phyloP scores from a whole-genome alignment of 2,888 invertebrate genomes.

The Pandemis cinnamomeana region DNA sequence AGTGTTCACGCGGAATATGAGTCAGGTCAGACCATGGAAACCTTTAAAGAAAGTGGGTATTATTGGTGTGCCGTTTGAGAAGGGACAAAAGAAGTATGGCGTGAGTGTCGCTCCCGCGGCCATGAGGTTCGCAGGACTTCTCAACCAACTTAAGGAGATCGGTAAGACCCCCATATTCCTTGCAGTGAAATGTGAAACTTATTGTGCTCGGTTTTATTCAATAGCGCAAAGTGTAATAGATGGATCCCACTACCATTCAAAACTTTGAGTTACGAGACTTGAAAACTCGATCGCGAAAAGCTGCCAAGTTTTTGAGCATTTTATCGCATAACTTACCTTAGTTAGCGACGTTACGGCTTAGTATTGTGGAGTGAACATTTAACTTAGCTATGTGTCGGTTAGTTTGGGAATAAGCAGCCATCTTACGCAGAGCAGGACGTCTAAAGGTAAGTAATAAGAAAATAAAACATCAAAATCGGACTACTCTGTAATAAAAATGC shows the following conservation, averaged over 20 bases:
- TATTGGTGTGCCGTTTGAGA: constrained; percentile 92
- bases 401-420: background rate
- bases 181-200: constrained; percentile 7
- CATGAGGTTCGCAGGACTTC: constrained; percentile 86
- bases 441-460: background rate
- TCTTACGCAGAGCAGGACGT: background rate
- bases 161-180: constrained; percentile 71
- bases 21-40: constrained; percentile 61
- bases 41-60: constrained; percentile 86
- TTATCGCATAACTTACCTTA: constrained; percentile 30
- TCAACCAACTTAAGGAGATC: constrained; percentile 85
- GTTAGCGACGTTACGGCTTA: constrained; percentile 26
- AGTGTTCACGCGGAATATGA: constrained; percentile 69
- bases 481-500: no score
- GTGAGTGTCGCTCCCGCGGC: constrained; percentile 88
- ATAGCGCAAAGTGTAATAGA: constrained; percentile 20
- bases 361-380: constrained; percentile 17
- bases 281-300: constrained; percentile 31
- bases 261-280: constrained; percentile 28
- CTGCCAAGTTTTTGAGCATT: constrained; percentile 40
- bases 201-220: constrained; percentile 13
- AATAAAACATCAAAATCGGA: background rate
- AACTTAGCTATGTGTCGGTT: constrained; percentile 4
- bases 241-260: constrained; percentile 11
- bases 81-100: constrained; percentile 90